Base-by-base conservation (phyloP, 2,113 vertebrate genomes). In the Pseudopipra pipra region DNA sequence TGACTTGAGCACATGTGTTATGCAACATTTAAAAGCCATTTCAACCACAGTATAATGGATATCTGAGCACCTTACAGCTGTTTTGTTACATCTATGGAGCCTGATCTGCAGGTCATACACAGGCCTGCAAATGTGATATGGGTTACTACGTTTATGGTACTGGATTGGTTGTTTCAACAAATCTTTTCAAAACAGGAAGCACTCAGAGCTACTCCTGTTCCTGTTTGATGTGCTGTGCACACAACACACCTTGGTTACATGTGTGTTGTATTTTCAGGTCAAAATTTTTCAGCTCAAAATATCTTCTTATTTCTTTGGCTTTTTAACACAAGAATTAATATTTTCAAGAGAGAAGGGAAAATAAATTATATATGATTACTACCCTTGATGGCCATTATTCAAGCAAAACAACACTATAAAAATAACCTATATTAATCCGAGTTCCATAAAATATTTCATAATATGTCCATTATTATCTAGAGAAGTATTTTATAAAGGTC, bases 361-460 rank as follows among this genome's bases (percentile, higher is more conserved):
- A 84, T 27, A 81, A 84, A 90, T 92, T 65, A 5, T 2, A 14
- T 46, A 30, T 7, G 28, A 90, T 81, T 75, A 61, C 79, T 92
- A 49, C 44, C 44, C 68, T 80, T 62, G 58, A 93, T 65, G 28
- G 37, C 13, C 71, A 90, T 90, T 72, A 68, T 65, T 92, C 56
- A 93, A 89, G 41, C 35, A 92, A 93, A 90, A 61, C 31, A 51
- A 28, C 54, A 75, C 10, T 1, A 1, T n/a, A 78, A 96, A 93
- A 96, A 84, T 68, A 73, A 70, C 35, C 62, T 63, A 25, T 71
- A 90, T 80, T 93, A 89, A 90, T 63, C 13, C 1, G 2, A 71
- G 47, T 92, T 86, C 54, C 81, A 84, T 78, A 90, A 86, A 82
- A 70, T 73, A 62, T 87, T 94, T 97, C 63, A 72, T 92, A 90